These are phyloP conservation scores for Cordilura impudica DNA, from an alignment of 2,888 invertebrate species.

Conservation along the genomic window DNA sequence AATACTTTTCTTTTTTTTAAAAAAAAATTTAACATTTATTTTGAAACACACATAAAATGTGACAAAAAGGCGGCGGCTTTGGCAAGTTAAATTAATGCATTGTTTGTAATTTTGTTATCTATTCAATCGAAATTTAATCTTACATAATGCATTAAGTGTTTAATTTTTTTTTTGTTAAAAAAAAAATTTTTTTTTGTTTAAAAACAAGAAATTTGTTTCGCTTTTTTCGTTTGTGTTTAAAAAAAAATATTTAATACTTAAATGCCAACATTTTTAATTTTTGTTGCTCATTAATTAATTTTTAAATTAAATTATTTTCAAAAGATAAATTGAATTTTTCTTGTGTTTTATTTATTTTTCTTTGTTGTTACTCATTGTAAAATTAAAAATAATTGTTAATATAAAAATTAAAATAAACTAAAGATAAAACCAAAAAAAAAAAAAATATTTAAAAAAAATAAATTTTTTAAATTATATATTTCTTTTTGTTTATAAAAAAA, in stretches of 20 bases:
- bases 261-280: conserved; percentile 53
- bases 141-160: conserved; percentile 28
- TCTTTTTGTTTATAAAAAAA: conserved; percentile 11
- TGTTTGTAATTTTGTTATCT: conserved; percentile 5
- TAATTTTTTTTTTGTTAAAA: conserved; percentile 5
- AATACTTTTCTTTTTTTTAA: conserved; percentile 30
- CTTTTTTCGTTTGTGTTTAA: conserved; percentile 27
- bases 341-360: conserved; percentile 37
- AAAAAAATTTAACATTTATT: conserved; percentile 41
- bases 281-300: conserved; percentile 64
- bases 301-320: conserved; percentile 62
- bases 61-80: conserved; percentile 60
- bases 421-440: conserved; percentile 37
- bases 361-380: conserved; percentile 65
- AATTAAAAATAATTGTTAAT: conserved; percentile 49
- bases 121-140: conserved; percentile 21
- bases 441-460: conserved; percentile 41
- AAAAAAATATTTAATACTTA: conserved; percentile 54
- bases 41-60: conserved; percentile 39
- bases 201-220: conserved; percentile 17
- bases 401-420: conserved; percentile 12
- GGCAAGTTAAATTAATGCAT: conserved; percentile 56
- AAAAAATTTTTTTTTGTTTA: conserved; percentile 10
- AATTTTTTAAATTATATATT: conserved; percentile 42
- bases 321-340: conserved; percentile 41